Percentiles rank a stretch among this genome's conserved stretches.
These are phyloP conservation scores for Sebastes iracundus DNA, from an alignment of 2,797 vertebrate species.

Conservation along the genomic window DNA sequence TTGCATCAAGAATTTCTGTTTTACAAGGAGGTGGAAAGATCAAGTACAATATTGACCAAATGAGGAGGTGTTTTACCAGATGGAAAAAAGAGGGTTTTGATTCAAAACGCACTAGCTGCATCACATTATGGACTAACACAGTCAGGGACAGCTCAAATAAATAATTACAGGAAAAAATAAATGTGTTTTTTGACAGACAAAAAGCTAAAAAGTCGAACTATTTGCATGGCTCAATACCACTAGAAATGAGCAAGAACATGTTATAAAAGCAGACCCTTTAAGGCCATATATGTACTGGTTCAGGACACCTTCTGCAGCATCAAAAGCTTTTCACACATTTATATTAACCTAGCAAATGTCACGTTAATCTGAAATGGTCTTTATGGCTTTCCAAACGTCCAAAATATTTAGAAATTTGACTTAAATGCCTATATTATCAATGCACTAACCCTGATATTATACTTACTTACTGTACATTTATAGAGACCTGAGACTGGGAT, in stretches of 20 bases:
- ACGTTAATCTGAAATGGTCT: too few relatives aligned
- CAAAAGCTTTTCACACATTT: background rate
- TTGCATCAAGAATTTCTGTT: background rate
- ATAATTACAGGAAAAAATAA: background rate
- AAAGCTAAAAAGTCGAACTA: background rate
- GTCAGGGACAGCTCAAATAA: background rate
- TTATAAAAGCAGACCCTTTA: background rate
- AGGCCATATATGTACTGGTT: background rate
- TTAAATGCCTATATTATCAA: background rate
- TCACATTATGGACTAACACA: fast-evolving
- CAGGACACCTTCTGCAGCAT: background rate
- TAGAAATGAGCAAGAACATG: fast-evolving
- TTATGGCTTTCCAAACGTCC: background rate
- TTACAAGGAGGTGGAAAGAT: background rate
- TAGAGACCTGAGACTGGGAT: too few relatives aligned
- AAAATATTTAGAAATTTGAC: background rate
- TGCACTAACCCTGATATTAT: too few relatives aligned
- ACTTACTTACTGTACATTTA: too few relatives aligned
- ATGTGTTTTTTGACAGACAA: background rate
- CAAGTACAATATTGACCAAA: background rate
- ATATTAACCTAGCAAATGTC: too few relatives aligned
- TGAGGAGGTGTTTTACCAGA: background rate
- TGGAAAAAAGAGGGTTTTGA: too few relatives aligned
- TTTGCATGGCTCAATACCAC: background rate
- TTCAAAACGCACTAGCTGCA: background rate